Conservation (phyloP, 2,888 invertebrate genomes). For the Drosophila subsilvestris region DNA sequence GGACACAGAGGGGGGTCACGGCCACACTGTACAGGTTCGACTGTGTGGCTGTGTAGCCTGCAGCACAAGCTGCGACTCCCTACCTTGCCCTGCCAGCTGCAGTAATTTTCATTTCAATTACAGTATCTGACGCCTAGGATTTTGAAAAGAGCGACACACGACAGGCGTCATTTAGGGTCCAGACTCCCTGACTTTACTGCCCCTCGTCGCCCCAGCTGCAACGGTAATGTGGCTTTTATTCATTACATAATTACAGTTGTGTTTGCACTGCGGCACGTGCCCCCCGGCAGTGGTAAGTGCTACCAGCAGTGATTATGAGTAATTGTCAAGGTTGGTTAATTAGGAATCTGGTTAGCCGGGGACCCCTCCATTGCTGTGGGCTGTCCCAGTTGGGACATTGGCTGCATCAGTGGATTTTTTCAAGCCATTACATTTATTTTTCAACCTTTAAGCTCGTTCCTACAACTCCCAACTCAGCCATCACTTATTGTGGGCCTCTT, state of each 20-base stretch:
- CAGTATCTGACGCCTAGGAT: conserved; percentile 57
- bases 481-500: background rate
- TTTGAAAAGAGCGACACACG: conserved; percentile 39
- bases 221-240: conserved; percentile 69
- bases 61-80: too few relatives aligned
- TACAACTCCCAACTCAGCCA: background rate
- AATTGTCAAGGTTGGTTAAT: conserved; percentile 57
- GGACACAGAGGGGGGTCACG: background rate
- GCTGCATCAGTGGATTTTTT: too few relatives aligned
- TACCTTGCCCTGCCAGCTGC: conserved; percentile 31
- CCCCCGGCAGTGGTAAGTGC: conserved; percentile 34
- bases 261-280: conserved; percentile 65
- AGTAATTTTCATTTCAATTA: conserved; percentile 72
- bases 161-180: conserved; percentile 11
- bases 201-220: conserved; percentile 13
- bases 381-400: background rate
- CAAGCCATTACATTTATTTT: too few relatives aligned
- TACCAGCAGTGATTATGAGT: conserved; percentile 60
- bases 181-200: background rate
- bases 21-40: conserved; percentile 6
- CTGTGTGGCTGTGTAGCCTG: too few relatives aligned
- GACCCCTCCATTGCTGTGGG: background rate
- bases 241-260: conserved; percentile 76
- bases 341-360: conserved; percentile 12
- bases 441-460: too few relatives aligned